Conservation (phyloP, 1,140 invertebrate genomes). For the Zaprionus gabonicus region DNA sequence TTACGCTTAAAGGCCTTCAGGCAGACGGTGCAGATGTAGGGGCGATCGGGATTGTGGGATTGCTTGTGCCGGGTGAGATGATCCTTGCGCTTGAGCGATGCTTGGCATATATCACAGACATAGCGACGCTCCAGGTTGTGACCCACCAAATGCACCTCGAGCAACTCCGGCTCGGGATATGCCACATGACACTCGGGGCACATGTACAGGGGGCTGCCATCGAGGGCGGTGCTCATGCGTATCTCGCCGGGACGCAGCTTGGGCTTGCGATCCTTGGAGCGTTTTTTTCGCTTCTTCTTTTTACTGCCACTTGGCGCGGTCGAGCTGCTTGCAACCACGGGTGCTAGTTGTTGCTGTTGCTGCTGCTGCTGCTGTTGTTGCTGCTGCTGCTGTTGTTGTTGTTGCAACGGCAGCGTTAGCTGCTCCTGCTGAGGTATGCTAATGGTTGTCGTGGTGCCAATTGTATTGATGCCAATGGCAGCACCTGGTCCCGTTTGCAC, state of each 20-base stretch:
- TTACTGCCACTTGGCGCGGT: slow-evolving; percentile 84
- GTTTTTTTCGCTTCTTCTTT: slow-evolving; percentile 94
- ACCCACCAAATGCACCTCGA: slow-evolving; percentile 92
- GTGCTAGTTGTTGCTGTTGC: slow-evolving; percentile 42
- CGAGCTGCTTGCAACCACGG: slow-evolving; percentile 35
- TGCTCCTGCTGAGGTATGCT: slow-evolving; percentile 81
- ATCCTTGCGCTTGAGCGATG: slow-evolving; percentile 92
- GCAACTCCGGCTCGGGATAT: slow-evolving; percentile 91
- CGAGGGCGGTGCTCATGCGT: slow-evolving; percentile 91
- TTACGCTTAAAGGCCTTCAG: slow-evolving; percentile 94
- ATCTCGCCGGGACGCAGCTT: slow-evolving; percentile 93
- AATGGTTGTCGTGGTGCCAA: slow-evolving; percentile 79
- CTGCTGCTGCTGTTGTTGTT: slow-evolving; percentile 57
- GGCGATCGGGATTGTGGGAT: slow-evolving; percentile 91
- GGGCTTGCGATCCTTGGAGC: slow-evolving; percentile 91
- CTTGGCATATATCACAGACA: slow-evolving; percentile 94
- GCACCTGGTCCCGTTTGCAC: slow-evolving; percentile 82
- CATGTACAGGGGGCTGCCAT: slow-evolving; percentile 92
- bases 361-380: slow-evolving; percentile 59
- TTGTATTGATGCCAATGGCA: slow-evolving; percentile 80
- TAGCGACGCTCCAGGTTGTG: slow-evolving; percentile 91
- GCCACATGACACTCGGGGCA: slow-evolving; percentile 95
- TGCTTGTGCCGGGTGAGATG: slow-evolving; percentile 92
- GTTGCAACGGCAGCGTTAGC: slow-evolving; percentile 62
- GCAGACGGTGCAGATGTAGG: slow-evolving; percentile 93